Evolutionary conservation across 92 coral and sea anemone genomes (phyloP), one percentile per base, ranked within the genome.

Genomic region (Porites evermanni): DNA sequence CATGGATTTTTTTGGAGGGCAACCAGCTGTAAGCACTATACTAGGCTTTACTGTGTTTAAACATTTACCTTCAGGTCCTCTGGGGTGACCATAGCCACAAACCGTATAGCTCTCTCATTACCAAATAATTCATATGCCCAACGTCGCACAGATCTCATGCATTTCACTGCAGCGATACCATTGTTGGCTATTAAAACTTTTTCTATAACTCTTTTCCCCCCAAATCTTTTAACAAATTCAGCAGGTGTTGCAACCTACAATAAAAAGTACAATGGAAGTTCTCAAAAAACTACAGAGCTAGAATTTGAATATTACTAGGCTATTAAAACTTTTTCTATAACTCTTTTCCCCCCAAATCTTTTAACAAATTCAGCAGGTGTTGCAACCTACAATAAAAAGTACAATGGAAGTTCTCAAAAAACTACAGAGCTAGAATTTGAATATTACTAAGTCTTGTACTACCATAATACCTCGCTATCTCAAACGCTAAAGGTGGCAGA

Each of bases 91-190:
- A 97, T 97, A 64, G 99, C 96, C 75, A 97, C 98, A 85, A 97
- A 92, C 52, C 94, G 95, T 26, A 97, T 95, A 53, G 99, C 99
- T 83, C 78, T 94, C 74, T 97, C 99, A 91, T 97, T 92, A 16
- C 99, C 99, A 93, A 95, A 95, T 75, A 97, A 75, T 58, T 97
- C 99, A 84, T 97, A 97, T 21, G 97, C 96, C 99, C 99, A 97
- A 23, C 97, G 93, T 51, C 99, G 92, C 53, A 93, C 83, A 60
- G 99, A 97, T 6, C 98, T 96, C 95, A 97, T 97, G 71, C 99
- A 97, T 76, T 97, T 97, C 21, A 97, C 99, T 32, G 99, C 99
- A 26, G 99, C 98, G 79, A 97, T 97, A 6, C 99, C 99, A 92
- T 97, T 97, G 82, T 97, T 97, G 38, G 99, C 99, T 66, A 97